Base-by-base conservation (phyloP, 2,797 vertebrate species). In the Peromyscus eremicus region DNA sequence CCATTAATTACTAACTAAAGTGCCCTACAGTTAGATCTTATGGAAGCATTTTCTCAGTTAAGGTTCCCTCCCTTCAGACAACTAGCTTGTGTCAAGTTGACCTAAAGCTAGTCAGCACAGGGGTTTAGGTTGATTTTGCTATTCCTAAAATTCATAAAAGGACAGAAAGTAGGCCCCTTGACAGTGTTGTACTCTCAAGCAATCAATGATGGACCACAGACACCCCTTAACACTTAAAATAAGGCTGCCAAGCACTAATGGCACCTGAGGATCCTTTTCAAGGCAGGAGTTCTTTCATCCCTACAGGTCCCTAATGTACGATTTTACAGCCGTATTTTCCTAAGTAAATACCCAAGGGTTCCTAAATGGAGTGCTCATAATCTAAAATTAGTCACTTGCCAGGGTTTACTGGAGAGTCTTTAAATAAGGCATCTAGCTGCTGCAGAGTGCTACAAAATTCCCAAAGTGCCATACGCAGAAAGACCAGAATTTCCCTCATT, bases 401-500 rank as follows among this genome's bases (percentile, higher is more conserved):
- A 46, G 82, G 73, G 73, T 93, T 95, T 70, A 93, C 46, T 75
- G 14, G 81, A 92, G 46, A 92, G 52, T 71, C 57, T 70, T 66
- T n/a, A 17, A 40, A 12, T 75, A 68, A 34, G 32, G 25, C 27
- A 71, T 55, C 60, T 68, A 77, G 55, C 52, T 94, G 66, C 32
- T 66, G 29, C 55, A 37, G n/a, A 79, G 43, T 57, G 27, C 79
- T 62, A 13, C 62, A 60, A 34, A 84, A 85, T 81, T 52, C 37
- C 9, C 4, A 25, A 27, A 66, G 52, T n/a, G 43, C 29, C 13
- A 5, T 12, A 9, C 32, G 13, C 57, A 66, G n/a, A 77, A 92
- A 75, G 60, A 73, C 19, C 9, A 80, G 66, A 92, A 94, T 84
- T 95, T 77, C 40, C 85, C 49, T 76, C 92, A 57, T 92, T 94